phyloP scores from a whole-genome alignment of 2,113 vertebrate genomes.

The Mystacornis crossleyi region DNA sequence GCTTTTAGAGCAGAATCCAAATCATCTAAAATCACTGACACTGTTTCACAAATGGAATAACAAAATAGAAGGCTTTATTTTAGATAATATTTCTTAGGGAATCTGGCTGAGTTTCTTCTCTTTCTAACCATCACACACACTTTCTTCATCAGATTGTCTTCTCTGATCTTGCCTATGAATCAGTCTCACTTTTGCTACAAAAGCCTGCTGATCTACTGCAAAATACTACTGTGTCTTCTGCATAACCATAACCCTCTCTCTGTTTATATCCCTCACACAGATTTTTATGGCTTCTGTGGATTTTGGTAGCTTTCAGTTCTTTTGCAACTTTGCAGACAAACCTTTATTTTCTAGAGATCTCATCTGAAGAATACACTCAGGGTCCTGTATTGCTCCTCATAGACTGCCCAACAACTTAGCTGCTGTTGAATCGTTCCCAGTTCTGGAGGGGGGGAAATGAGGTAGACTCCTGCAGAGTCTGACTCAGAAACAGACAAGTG shows the following conservation, averaged over 20 bases:
- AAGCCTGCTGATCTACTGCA: not conserved
- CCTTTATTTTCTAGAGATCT: not conserved
- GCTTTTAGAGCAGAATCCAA: not conserved
- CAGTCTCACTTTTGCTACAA: not conserved
- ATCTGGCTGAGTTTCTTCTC: not conserved
- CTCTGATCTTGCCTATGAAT: not conserved
- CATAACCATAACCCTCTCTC: not conserved
- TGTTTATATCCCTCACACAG: not conserved
- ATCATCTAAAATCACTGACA: not conserved
- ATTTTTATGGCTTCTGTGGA: not conserved
- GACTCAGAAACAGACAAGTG: not conserved
- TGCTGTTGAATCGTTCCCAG: accelerated
- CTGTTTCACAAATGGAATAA: not conserved
- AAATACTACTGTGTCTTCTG: not conserved
- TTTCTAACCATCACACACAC: not conserved
- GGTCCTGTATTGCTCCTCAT: not conserved
- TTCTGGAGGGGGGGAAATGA: not conserved
- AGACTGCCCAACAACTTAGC: not conserved
- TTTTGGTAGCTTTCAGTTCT: not conserved
- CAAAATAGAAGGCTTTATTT: not conserved
- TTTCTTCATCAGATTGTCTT: not conserved
- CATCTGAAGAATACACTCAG: not conserved
- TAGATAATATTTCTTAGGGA: not conserved
- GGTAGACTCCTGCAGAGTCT: not conserved
- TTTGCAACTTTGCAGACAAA: not conserved